Base-by-base conservation (phyloP, 2,797 vertebrate species). In the Gambusia yucatana region DNA sequence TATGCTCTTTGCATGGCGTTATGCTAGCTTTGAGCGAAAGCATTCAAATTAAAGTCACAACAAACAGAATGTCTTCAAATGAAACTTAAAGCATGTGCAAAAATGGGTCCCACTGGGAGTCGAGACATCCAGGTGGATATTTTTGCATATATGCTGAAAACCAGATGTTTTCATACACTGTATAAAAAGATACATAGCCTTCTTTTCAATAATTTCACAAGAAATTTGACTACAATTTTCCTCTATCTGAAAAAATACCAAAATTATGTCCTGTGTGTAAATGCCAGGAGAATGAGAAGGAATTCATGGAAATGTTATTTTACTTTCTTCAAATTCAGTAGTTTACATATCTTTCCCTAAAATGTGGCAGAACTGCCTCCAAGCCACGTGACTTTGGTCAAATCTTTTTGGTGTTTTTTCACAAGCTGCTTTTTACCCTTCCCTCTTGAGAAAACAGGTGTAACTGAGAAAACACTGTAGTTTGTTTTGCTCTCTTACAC, bases 1-100 rank as follows among this genome's bases (percentile, higher is more conserved):
- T 77, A 79, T 87, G 87, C 89, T 93, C 91, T 92, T 80, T 95
- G 94, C 93, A 95, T 95, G 95, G 90, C 89, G 81, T 82, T 86
- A 86, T 74, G 86, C 81, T 84, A 50, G 84, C 86, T 87, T 76
- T 72, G 82, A 89, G 85, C 89, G 80, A 78, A 84, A 50, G 70
- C 44, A 69, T 78, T 57, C 50, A 10, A 41, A 71, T n/a, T 77
- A 22, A 30, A 39, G 71, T 81, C 33, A 67, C 2, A 55, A 74
- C 16, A 55, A 63, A 48, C 1, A 52, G 16, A 1, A 17, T 57
- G 25, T 72, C 17, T 36, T 41, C 44, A 20, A 0, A 22, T 14
- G 11, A 55, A n/a, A 73, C 36, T 55, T n/a, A 28, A 69, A 69
- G 22, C 13, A n/a, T n/a, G 13, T 16, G n/a, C 43, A 71, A 44